A percentile compares a stretch with the other conserved stretches of the same genome.
phyloP scores from a whole-genome alignment of 2,888 invertebrate genomes.

The Drosophila heteroneura region DNA sequence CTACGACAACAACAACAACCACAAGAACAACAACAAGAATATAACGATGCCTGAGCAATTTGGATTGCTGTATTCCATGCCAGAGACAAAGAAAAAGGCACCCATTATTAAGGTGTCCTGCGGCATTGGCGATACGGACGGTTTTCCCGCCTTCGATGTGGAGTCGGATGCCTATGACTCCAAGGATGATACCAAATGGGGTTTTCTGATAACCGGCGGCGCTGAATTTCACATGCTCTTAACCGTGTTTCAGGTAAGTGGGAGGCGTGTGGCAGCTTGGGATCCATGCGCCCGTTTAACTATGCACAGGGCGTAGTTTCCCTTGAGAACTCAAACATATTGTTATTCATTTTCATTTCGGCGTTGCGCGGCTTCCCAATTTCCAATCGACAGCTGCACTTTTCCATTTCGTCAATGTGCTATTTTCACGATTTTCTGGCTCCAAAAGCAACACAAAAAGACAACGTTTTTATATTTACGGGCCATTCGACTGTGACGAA shows the following conservation, averaged over 20 bases:
- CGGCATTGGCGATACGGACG: conserved; percentile 85
- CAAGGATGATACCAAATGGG: conserved; percentile 85
- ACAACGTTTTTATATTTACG: conserved; percentile 43
- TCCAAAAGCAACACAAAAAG: conserved; percentile 5
- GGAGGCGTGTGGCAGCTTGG: conserved; percentile 14
- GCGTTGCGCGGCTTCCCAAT: conserved; percentile 16
- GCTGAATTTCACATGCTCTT: conserved; percentile 86
- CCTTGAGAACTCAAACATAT: conserved; percentile 28
- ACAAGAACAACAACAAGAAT: conserved; percentile 17
- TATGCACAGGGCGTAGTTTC: conserved; percentile 22
- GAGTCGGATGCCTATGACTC: conserved; percentile 83
- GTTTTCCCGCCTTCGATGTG: conserved; percentile 84
- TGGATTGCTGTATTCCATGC: conserved; percentile 66
- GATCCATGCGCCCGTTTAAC: conserved; percentile 22
- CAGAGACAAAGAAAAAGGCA: conserved; percentile 82
- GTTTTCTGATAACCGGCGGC: conserved; percentile 85
- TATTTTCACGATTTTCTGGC: conserved; percentile 25
- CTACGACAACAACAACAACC: conserved; percentile 9
- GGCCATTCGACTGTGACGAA: conserved; percentile 65
- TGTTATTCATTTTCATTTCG: conserved; percentile 13
- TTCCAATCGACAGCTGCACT: conserved; percentile 48
- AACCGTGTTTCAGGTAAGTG: conserved; percentile 85
- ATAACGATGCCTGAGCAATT: conserved; percentile 81
- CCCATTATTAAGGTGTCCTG: conserved; percentile 83
- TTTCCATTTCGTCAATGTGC: conserved; percentile 38